A percentile compares a stretch with the other conserved stretches of the same genome.
These are phyloP conservation scores for Lacanobia wlatinum DNA, from an alignment of 2,888 invertebrate species.

Conservation along the genomic window DNA sequence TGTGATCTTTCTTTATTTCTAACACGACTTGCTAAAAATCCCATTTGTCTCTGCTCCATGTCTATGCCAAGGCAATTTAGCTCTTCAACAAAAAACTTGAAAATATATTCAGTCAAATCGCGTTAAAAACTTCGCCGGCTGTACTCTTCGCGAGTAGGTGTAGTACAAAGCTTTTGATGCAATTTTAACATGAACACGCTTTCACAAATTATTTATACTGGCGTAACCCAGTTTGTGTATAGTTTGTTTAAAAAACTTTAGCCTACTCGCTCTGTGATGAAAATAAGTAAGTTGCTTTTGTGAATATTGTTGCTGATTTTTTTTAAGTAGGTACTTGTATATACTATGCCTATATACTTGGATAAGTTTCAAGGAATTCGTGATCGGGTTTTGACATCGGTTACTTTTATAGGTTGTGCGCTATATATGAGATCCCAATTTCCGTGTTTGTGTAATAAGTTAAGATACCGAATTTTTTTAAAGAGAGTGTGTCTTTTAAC, in stretches of 20 bases:
- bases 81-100: slow-evolving; percentile 54
- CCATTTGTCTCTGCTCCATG: slow-evolving; percentile 18
- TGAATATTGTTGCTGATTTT: slow-evolving; percentile 4
- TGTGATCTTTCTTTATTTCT: background rate
- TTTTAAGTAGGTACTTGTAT: background rate
- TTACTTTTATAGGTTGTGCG: background rate
- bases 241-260: slow-evolving; percentile 61
- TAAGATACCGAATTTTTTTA: no score
- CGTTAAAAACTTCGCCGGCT: slow-evolving; percentile 66
- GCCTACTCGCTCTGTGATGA: slow-evolving; percentile 24
- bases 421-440: no score
- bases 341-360: background rate
- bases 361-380: background rate
- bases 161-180: slow-evolving; percentile 72
- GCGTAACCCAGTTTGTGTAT: slow-evolving; percentile 67
- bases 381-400: background rate
- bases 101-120: slow-evolving; percentile 66
- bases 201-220: slow-evolving; percentile 67
- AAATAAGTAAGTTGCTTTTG: slow-evolving; percentile 34
- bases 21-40: slow-evolving; percentile 20
- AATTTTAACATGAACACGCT: slow-evolving; percentile 68
- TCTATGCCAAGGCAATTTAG: slow-evolving; percentile 45
- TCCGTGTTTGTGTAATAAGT: no score
- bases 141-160: slow-evolving; percentile 63
- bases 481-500: no score